Conservation (phyloP, 2,888 invertebrate genomes). For the Calliphora vomitoria region DNA sequence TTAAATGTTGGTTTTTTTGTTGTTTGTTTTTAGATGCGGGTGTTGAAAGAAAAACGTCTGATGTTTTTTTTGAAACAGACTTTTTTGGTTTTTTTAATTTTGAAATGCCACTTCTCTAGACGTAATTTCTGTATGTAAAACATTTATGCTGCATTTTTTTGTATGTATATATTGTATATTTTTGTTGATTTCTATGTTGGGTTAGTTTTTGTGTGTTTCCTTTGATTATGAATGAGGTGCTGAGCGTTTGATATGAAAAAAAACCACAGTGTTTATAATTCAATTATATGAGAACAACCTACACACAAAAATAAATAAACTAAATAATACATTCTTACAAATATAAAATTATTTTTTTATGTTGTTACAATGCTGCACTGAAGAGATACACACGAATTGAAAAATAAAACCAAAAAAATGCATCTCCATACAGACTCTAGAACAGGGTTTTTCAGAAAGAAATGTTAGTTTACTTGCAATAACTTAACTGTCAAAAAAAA, state of each 20-base stretch:
- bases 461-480: not conserved
- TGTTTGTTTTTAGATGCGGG: slow-evolving; percentile 8
- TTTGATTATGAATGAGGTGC: slow-evolving; percentile 65
- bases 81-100: not conserved
- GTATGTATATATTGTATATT: not conserved
- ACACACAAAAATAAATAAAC: slow-evolving; percentile 56
- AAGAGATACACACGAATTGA: not conserved
- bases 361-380: not conserved
- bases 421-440: not conserved
- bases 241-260: slow-evolving; percentile 38
- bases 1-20: slow-evolving; percentile 4
- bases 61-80: not conserved
- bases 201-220: slow-evolving; percentile 52
- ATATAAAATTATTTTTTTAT: slow-evolving; percentile 23
- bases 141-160: slow-evolving; percentile 38
- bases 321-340: not conserved
- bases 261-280: slow-evolving; percentile 57
- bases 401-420: not conserved
- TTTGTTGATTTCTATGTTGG: slow-evolving; percentile 10
- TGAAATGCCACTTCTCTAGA: too few species aligned
- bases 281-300: slow-evolving; percentile 56
- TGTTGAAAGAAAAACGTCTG: slow-evolving; percentile 48
- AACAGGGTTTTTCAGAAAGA: not conserved
- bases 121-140: too few species aligned
- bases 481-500: too few species aligned